Evolutionary conservation across 2,113 vertebrate species (phyloP), one percentile per base, ranked within the genome.

Genomic region (Corythornis cristatus): DNA sequence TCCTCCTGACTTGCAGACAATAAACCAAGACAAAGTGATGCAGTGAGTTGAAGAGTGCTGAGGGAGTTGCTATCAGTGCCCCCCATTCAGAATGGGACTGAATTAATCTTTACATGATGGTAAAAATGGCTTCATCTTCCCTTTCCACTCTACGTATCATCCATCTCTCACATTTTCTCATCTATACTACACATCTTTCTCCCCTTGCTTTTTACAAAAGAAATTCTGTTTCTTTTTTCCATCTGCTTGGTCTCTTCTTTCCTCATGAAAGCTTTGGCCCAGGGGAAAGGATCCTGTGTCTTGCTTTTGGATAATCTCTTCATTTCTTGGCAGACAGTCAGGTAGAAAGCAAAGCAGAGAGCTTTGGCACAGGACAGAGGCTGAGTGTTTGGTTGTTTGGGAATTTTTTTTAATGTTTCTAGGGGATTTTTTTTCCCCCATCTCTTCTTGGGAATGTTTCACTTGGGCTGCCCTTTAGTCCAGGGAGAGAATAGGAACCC

Each of bases 371-470:
- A 46, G 35, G 50, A 42, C 68, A 68, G 71, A 80, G 28, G 65
- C 62, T 40, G 19, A 90, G 33, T 62, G 81, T 90, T 79, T 82
- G 15, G 46, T n/a, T 79, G 31, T 70, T 94, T 68, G 43, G 56
- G 35, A 80, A 68, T 9, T 1, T 46, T 93, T 60, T 79, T 16
- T 12, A 90, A 90, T 91, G 79, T 88, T 93, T 86, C 88, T 83
- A 68, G 29, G 80, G 33, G 57, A 74, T 66, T 75, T 93, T 84
- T 75, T 93, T 35, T 7, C 35, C 57, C 57, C 29, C 65, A 37
- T 83, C 10, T 80, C 64, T 82, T 87, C 81, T 89, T 92, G 82
- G 43, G 83, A 95, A 76, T 90, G 70, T 88, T 93, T 94, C 70
- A 42, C 66, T 89, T 58, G 43, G 22, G 45, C 62, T 86, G 51